A percentile compares a stretch with the other conserved stretches of the same genome.
These are phyloP conservation scores for Mesoligia furuncula DNA, from an alignment of 2,888 invertebrate species.

Conservation along the genomic window DNA sequence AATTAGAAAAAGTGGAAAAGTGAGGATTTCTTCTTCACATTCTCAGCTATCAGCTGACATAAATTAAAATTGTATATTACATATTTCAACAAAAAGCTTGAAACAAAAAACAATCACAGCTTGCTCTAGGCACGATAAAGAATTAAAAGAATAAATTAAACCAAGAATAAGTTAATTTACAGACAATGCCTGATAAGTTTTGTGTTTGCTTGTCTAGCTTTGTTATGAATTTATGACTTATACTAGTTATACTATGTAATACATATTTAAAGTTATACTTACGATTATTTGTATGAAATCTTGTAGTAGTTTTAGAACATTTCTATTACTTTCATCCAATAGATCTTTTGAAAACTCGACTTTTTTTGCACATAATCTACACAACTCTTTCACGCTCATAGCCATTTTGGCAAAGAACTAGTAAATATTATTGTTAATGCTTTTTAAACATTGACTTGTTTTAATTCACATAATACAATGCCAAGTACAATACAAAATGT, in stretches of 20 bases:
- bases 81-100: neutral
- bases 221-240: neutral
- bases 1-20: too few species aligned
- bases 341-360: constrained; percentile 85
- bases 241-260: neutral
- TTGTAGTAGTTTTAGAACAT: constrained; percentile 81
- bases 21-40: too few species aligned
- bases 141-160: neutral
- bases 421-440: neutral
- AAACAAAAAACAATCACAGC: neutral
- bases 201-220: neutral
- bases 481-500: too few species aligned
- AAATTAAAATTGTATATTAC: neutral
- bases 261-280: constrained; percentile 63
- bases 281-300: constrained; percentile 83
- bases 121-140: neutral
- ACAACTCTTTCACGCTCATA: constrained; percentile 77
- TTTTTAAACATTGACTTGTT: constrained; percentile 7
- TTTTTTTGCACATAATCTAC: constrained; percentile 86
- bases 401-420: constrained; percentile 64
- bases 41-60: constrained; percentile 1
- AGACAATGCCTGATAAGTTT: constrained; percentile 11
- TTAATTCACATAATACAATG: neutral
- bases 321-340: constrained; percentile 81
- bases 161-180: neutral